phyloP scores from a whole-genome alignment of 2,113 vertebrate species.

The Hippopotamus amphibius region DNA sequence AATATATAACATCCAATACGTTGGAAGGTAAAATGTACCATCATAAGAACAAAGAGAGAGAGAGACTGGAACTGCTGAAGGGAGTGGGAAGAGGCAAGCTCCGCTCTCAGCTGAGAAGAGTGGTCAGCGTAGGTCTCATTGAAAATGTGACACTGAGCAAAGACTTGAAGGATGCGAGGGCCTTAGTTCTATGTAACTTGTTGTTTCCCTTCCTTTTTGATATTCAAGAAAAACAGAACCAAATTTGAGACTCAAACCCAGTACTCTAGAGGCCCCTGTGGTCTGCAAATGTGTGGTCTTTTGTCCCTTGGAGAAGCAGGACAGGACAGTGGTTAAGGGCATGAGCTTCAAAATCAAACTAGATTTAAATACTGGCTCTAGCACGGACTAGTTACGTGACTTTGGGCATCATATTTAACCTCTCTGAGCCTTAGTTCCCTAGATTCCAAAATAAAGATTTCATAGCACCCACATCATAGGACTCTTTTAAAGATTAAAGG shows the following conservation, averaged over 20 bases:
- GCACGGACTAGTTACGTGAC: background rate
- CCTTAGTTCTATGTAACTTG: background rate
- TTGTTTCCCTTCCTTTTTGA: background rate
- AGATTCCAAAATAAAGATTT: background rate
- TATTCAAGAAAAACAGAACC: background rate
- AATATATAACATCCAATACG: background rate
- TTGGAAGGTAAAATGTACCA: background rate
- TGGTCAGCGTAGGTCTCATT: background rate
- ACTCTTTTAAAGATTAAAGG: conserved; percentile 36
- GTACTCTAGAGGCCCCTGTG: background rate
- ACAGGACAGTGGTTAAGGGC: background rate
- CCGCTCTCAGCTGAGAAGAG: background rate
- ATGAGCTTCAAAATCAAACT: background rate
- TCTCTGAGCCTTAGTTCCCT: background rate
- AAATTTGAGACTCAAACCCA: background rate
- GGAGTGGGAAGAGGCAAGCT: background rate
- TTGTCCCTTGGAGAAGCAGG: background rate
- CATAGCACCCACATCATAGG: background rate
- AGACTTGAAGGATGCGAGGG: background rate
- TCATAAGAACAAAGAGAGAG: conserved; percentile 17
- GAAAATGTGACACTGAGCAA: background rate
- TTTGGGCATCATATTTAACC: background rate
- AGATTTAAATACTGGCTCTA: background rate
- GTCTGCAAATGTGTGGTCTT: background rate
- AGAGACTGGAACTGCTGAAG: background rate